Percentiles rank a stretch among this genome's conserved stretches.
phyloP scores from a whole-genome alignment of 1,140 invertebrate genomes.

The Lanistes nyassanus region DNA sequence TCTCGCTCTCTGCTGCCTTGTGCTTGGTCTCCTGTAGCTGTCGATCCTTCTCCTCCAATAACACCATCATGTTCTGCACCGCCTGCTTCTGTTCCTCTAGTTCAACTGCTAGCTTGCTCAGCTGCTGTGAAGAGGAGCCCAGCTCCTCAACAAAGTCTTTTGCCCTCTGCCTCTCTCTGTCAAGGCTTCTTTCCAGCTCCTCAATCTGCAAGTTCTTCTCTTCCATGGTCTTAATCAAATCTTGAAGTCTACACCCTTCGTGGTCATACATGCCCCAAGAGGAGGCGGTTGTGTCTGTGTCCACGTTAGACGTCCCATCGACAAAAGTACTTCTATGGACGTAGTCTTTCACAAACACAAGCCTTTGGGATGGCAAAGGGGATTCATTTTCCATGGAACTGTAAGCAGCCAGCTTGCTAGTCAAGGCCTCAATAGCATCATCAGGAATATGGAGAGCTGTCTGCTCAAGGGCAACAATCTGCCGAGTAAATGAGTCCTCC shows the following conservation, averaged over 20 bases:
- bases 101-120: conserved; percentile 37
- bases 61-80: not conserved
- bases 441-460: not conserved
- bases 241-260: conserved; percentile 12
- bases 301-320: conserved; percentile 42
- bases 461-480: conserved; percentile 31
- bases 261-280: conserved; percentile 22
- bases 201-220: conserved; percentile 7
- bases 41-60: conserved; percentile 1
- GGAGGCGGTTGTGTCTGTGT: conserved; percentile 20
- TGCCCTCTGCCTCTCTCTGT: conserved; percentile 28
- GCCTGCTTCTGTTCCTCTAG: conserved; percentile 30
- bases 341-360: conserved; percentile 33
- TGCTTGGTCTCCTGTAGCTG: not conserved
- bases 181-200: conserved; percentile 23
- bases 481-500: conserved; percentile 33
- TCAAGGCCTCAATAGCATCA: too few species aligned
- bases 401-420: not conserved
- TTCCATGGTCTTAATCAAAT: conserved; percentile 5
- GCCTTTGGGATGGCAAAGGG: conserved; percentile 3
- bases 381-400: conserved; percentile 12
- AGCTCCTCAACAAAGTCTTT: conserved; percentile 19
- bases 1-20: conserved; percentile 32
- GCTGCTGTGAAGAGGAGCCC: conserved; percentile 8
- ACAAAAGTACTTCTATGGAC: conserved; percentile 34